Conservation (phyloP, 2,888 invertebrate species). For the Cataglyphis altisquamis region DNA sequence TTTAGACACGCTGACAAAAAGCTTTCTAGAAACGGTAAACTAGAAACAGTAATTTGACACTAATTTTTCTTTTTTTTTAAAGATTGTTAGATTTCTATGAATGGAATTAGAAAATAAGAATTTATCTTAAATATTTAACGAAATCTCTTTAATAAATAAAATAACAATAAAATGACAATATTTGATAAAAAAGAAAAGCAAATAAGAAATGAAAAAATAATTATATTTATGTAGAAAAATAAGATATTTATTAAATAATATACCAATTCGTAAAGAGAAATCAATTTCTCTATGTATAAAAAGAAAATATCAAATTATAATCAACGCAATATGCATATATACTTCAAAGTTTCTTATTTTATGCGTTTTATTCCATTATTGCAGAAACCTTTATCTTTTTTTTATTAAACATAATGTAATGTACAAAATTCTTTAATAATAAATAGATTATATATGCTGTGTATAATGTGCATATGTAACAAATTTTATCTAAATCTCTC, state of each 20-base stretch:
- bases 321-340: not conserved
- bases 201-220: not conserved
- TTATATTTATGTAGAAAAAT: not conserved
- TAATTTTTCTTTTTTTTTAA: conserved; percentile 10
- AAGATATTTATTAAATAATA: not conserved
- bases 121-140: not conserved
- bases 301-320: not conserved
- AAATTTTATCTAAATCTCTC: conserved; percentile 27
- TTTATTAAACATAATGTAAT: not conserved
- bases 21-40: not conserved
- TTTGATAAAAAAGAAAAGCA: not conserved
- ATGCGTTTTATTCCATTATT: not conserved
- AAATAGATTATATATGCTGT: not conserved
- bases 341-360: not conserved
- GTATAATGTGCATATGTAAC: not conserved
- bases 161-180: not conserved
- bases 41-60: conserved; percentile 44
- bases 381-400: not conserved
- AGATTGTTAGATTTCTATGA: not conserved
- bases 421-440: not conserved
- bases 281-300: not conserved
- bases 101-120: conserved; percentile 5
- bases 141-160: not conserved
- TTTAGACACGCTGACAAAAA: conserved; percentile 59
- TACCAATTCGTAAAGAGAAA: not conserved